These are phyloP conservation scores for Irena cyanogastra DNA, from an alignment of 2,113 vertebrate species.

Conservation along the genomic window DNA sequence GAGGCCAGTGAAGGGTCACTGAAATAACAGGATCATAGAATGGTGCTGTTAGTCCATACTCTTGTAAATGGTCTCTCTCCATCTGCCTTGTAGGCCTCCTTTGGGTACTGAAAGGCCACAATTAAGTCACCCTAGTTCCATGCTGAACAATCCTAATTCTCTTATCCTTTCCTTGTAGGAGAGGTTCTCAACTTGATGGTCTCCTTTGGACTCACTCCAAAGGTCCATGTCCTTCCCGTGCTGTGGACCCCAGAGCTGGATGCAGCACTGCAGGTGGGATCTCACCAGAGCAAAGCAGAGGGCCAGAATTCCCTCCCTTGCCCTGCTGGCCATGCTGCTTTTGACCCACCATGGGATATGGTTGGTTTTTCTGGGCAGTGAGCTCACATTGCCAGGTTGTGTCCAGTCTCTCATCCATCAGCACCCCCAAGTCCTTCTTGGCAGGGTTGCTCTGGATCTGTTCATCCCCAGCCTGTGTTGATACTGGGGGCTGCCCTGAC, in stretches of 20 bases:
- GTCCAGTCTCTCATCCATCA: not conserved
- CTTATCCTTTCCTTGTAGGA: not conserved
- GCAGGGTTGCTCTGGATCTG: not conserved
- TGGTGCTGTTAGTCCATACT: not conserved
- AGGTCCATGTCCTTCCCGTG: not conserved
- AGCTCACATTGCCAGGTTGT: not conserved
- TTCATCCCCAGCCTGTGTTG: not conserved
- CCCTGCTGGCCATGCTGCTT: not conserved
- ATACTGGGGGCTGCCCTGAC: accelerated
- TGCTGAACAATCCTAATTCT: not conserved
- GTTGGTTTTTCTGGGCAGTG: not conserved
- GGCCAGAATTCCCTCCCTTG: not conserved
- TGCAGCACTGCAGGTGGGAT: not conserved
- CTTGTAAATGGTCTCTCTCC: not conserved
- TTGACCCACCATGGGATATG: not conserved
- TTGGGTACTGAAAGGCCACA: not conserved
- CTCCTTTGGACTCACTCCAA: not conserved
- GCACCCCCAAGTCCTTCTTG: not conserved
- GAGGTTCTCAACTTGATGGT: not conserved
- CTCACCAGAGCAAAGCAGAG: not conserved
- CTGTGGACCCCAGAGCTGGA: not conserved
- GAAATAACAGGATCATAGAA: not conserved
- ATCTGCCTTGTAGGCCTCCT: too few relatives aligned
- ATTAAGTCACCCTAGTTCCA: not conserved
- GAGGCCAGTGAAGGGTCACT: not conserved